These are phyloP conservation scores for Laticauda laticaudata DNA, from an alignment of 2,113 vertebrate genomes.

Conservation along the genomic window DNA sequence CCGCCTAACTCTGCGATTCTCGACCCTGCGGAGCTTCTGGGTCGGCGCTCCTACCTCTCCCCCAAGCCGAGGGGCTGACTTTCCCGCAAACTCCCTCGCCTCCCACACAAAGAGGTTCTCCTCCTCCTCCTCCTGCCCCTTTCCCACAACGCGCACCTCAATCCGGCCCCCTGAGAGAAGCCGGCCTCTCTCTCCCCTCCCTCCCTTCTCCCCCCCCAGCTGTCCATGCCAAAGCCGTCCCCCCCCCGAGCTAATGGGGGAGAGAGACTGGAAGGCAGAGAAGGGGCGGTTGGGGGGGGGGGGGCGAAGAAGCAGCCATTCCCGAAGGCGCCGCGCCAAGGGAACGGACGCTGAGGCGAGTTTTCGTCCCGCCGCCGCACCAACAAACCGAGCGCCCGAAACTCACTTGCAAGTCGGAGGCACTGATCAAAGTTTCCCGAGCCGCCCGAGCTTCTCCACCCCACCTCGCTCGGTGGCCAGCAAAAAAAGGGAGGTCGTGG, in stretches of 20 bases:
- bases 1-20: not conserved
- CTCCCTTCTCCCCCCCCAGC: no score
- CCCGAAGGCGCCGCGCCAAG: not conserved
- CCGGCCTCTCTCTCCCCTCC: no score
- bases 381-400: not conserved
- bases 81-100: no score
- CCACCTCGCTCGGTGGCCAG: not conserved
- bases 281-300: no score
- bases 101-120: not conserved
- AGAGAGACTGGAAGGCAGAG: not conserved
- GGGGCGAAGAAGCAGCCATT: not conserved
- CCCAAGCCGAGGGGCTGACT: not conserved
- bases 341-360: not conserved
- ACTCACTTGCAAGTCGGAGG: not conserved
- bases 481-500: not conserved
- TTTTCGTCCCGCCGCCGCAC: not conserved
- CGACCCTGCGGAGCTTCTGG: not conserved
- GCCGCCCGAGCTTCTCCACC: not conserved
- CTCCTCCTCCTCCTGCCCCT: no score
- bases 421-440: not conserved
- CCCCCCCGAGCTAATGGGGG: not conserved
- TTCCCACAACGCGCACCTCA: not conserved
- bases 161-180: not conserved
- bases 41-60: not conserved
- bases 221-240: not conserved